Evolutionary conservation across 2,888 invertebrate genomes (phyloP).

Genomic region (Periphyllus acericola): DNA sequence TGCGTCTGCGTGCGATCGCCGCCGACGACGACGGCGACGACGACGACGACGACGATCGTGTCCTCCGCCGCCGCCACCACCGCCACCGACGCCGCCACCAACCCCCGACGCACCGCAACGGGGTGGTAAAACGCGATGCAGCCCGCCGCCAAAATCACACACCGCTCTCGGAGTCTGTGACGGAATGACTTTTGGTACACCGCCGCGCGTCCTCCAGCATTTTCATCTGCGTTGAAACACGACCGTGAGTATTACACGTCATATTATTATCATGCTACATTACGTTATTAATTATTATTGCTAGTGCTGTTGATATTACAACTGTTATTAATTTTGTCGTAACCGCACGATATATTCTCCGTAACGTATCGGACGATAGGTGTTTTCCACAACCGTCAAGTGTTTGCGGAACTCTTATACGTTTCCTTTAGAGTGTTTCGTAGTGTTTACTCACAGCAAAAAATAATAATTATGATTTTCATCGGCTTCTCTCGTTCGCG

Average conservation of each 20-base stretch:
- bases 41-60: slow-evolving; percentile 15
- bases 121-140: slow-evolving; percentile 45
- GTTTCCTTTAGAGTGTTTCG: no score
- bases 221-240: slow-evolving; percentile 20
- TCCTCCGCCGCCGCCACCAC: neutral
- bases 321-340: neutral
- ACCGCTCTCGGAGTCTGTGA: slow-evolving; percentile 61
- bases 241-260: slow-evolving; percentile 34
- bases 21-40: neutral
- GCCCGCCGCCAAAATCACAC: slow-evolving; percentile 49
- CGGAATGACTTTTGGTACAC: slow-evolving; percentile 59
- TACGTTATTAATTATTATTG: no score
- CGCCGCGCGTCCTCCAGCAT: neutral
- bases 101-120: neutral
- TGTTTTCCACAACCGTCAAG: no score
- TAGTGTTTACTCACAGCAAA: no score
- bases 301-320: neutral
- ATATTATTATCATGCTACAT: no score
- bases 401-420: no score
- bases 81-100: neutral
- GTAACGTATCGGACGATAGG: no score
- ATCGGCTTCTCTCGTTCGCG: no score
- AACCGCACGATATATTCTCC: no score
- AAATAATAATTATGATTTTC: no score
- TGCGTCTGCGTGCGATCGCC: slow-evolving; percentile 56